Conservation (phyloP, 1,140 invertebrate species). For the Drosophila funebris region DNA sequence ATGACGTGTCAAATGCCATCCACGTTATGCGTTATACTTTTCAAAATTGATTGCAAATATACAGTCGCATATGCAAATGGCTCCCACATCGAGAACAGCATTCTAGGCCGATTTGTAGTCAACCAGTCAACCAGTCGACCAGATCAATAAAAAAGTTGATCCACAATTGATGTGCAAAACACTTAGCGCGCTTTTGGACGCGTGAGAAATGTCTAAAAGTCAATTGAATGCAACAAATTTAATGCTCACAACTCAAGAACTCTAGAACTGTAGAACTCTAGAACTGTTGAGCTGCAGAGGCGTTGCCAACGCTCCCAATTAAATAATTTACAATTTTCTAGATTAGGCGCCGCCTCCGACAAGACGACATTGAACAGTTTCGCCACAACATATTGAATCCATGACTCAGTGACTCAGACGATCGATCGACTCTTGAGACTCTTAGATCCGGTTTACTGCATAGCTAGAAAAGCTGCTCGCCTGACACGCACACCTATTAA, state of each 20-base stretch:
- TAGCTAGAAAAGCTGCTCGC: constrained; percentile 13
- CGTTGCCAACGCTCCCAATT: constrained; percentile 43
- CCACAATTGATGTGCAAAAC: constrained; percentile 39
- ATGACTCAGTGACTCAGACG: constrained; percentile 28
- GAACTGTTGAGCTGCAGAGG: constrained; percentile 22
- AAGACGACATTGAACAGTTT: constrained; percentile 37
- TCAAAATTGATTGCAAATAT: constrained; percentile 16
- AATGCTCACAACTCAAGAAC: not conserved
- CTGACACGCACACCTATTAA: constrained; percentile 37
- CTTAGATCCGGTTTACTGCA: constrained; percentile 35
- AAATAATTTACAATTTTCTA: constrained; percentile 51
- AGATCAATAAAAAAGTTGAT: constrained; percentile 31
- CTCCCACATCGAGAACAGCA: constrained; percentile 34
- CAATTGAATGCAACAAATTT: constrained; percentile 42
- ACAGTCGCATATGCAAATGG: constrained; percentile 36
- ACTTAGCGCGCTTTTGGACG: constrained; percentile 32
- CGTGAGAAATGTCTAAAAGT: constrained; percentile 51
- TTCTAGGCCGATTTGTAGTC: constrained; percentile 31
- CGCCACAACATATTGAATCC: constrained; percentile 7
- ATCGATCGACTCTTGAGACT: constrained; percentile 21
- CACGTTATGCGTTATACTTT: constrained; percentile 39
- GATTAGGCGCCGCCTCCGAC: constrained; percentile 47
- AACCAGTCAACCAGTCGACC: constrained; percentile 9
- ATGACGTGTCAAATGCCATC: constrained; percentile 33
- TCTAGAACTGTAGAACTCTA: not conserved